Evolutionary conservation across 2,888 invertebrate species (phyloP).

Genomic region (Spodoptera picta): DNA sequence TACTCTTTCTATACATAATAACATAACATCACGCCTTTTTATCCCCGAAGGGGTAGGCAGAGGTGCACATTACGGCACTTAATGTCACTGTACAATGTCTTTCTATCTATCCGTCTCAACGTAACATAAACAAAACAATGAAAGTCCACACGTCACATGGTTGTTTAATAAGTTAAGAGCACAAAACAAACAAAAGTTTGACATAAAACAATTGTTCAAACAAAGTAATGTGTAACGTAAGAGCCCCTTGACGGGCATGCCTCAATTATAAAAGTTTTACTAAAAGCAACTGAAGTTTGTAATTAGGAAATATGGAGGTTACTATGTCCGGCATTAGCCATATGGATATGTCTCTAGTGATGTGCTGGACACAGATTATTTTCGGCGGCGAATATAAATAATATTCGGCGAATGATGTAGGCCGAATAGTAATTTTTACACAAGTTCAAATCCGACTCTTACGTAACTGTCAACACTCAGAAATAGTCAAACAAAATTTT

Average conservation of each 20-base stretch:
- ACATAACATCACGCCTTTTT: too few species aligned
- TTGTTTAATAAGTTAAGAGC: constrained; percentile 3
- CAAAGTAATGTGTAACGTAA: constrained; percentile 16
- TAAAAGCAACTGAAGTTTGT: constrained; percentile 44
- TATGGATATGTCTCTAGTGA: constrained; percentile 7
- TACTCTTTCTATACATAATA: too few species aligned
- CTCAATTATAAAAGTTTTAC: constrained; percentile 46
- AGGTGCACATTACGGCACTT: too few species aligned
- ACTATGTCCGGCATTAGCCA: constrained; percentile 16
- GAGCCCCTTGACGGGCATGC: constrained; percentile 38
- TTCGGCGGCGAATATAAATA: too few species aligned
- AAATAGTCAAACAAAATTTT: too few species aligned
- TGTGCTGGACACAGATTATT: background rate
- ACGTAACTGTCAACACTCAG: too few species aligned
- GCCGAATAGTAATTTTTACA: too few species aligned
- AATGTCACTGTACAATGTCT: too few species aligned
- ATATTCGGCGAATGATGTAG: too few species aligned
- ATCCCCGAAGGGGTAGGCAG: too few species aligned
- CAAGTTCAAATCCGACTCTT: too few species aligned
- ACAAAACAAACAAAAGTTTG: constrained; percentile 17
- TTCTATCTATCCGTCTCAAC: background rate
- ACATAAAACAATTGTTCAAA: constrained; percentile 39
- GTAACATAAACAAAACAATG: background rate
- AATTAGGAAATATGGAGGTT: constrained; percentile 49
- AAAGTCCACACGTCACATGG: background rate